These are phyloP conservation scores for Marmota flaviventris DNA, from an alignment of 2,113 vertebrate genomes.

Conservation along the genomic window DNA sequence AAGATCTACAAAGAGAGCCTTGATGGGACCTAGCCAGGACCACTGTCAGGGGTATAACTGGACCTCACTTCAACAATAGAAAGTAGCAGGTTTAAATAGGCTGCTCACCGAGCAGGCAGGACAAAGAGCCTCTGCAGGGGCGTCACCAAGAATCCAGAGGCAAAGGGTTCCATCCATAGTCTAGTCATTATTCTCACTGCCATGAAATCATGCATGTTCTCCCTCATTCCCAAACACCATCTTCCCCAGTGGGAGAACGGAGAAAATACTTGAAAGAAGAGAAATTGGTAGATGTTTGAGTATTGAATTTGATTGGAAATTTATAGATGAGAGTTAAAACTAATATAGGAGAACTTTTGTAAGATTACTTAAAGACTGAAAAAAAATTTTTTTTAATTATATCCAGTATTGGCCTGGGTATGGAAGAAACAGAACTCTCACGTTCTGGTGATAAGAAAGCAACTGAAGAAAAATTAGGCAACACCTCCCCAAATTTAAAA, in stretches of 20 bases:
- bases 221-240: not conserved
- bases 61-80: not conserved
- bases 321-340: not conserved
- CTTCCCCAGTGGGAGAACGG: not conserved
- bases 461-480: constrained; percentile 21
- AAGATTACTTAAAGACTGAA: not conserved
- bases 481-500: not conserved
- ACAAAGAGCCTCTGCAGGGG: not conserved
- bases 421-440: not conserved
- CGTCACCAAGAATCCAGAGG: too few relatives aligned
- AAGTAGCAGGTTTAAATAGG: not conserved
- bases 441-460: not conserved
- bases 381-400: constrained; percentile 27
- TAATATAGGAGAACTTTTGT: not conserved
- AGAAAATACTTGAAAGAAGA: not conserved
- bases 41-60: not conserved
- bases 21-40: not conserved
- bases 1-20: not conserved
- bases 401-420: not conserved
- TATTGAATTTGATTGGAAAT: not conserved
- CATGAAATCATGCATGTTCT: not conserved
- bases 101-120: not conserved
- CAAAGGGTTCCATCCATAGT: not conserved
- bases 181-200: not conserved
- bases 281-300: not conserved